Base-by-base conservation (phyloP, 2,888 invertebrate genomes). In the Pelosia muscerda region DNA sequence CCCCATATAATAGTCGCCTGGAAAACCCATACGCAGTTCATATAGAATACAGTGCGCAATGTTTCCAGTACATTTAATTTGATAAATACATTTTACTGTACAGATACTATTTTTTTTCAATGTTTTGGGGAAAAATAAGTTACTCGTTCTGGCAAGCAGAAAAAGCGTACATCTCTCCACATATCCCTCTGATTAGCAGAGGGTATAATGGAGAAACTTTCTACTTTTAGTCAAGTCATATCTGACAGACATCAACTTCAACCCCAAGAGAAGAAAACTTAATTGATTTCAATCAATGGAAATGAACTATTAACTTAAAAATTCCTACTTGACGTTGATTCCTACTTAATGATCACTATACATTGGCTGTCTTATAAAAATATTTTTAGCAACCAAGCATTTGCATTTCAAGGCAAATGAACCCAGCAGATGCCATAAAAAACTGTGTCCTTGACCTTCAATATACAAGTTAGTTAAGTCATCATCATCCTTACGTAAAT, bases 171-270 rank as follows among this genome's bases (percentile, higher is more conserved):
- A 57, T 26, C 15, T 19, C 19, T 57, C 25, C 15, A 5, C 23
- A 56, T 56, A 19, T 56, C 26, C 57, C 57, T 57, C 57, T 57
- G 57, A 57, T 57, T 19, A 10, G 57, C 57, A 57, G 57, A 57
- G 57, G 57, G 57, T 6, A 57, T 28, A 26, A 0, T 57, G n/a
- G 26, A 31, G 28, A 57, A 57, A 28, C 25, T 15, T 56, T 26
- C 15, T 6, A 22, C 10, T 22, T 54, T 8, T 53, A 23, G 10
- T 22, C 54, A 10, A 2, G n/a, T 11, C 11, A 15, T 15, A 55
- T 15, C 25, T 26, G 5, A 25, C 0, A 19, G 55, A 25, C 25
- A 42, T 38, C 5, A 42, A 19, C 6, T 42, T 42, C 6, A 4
- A 38, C 38, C 15, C 13, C 38, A 13, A 38, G 13, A 38, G 15